Base-by-base conservation (phyloP, 2,888 invertebrate species). In the Beris morrisii region DNA sequence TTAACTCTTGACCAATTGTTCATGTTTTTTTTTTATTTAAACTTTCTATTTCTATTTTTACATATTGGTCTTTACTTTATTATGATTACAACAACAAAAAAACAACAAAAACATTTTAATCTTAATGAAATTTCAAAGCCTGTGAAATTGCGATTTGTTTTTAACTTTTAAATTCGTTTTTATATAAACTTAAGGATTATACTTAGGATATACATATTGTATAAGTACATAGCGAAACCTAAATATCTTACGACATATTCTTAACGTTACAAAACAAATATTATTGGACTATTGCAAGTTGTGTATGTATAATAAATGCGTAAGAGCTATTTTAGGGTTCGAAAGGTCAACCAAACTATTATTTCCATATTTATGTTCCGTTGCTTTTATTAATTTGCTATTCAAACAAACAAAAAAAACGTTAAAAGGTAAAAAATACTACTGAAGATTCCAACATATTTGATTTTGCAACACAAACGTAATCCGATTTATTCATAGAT, bases 331-430 rank as follows among this genome's bases (percentile, higher is more conserved):
- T 38, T 9, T 38, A 38, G 38, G 38, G 38, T 38, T 38, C 9
- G 38, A 38, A 38, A 38, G 38, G 9, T 9, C 38, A 38, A 38
- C 9, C 38, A 38, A 38, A 50, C 38, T 61, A 52, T 61, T 43
- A 43, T 61, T 61, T 52, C 52, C 61, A 61, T 59, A 59, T 59
- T 59, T 59, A 59, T 59, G 52, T 61, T 61, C 38, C 52, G 61
- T 61, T 61, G 61, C 52, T 61, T 52, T 52, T 61, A 61, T 61
- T 61, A 59, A 61, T 61, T 61, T 30, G 61, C 52, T 52, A 52
- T 31, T 48, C 12, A 50, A 22, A 43, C 13, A 56, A 56, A 43
- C 43, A 38, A 56, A 44, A 22, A 52, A 13, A 50, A 12, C 12
- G 15, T 11, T 43, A 38, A 13, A 45, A n/a, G 13, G 13, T 28